These are phyloP conservation scores for Bibio marci DNA, from an alignment of 2,888 invertebrate genomes.

Conservation along the genomic window DNA sequence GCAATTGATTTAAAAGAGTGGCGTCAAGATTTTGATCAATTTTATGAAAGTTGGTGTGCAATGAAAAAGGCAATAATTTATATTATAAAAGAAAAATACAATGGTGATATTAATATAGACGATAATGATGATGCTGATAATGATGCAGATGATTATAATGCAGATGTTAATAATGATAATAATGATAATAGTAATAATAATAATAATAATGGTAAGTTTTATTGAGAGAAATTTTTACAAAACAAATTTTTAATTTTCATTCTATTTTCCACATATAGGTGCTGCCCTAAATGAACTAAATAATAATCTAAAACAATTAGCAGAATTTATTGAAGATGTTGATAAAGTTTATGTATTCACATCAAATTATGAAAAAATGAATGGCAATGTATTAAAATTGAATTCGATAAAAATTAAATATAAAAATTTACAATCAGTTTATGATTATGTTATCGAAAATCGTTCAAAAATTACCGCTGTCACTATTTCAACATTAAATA, in stretches of 20 bases:
- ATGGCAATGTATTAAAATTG: conserved; percentile 20
- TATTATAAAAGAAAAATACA: conserved; percentile 25
- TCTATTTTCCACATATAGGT: too few species aligned
- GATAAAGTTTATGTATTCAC: conserved; percentile 17
- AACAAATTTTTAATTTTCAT: too few species aligned
- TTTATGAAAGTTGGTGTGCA: conserved; percentile 28
- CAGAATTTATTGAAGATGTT: conserved; percentile 17
- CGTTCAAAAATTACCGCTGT: too few species aligned
- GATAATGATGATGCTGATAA: conserved; percentile 19
- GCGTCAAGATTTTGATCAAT: conserved; percentile 26
- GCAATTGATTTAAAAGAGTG: conserved; percentile 21
- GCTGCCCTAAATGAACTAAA: not conserved
- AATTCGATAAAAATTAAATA: conserved; percentile 20
- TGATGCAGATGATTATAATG: not conserved
- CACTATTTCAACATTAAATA: too few species aligned
- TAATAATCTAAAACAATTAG: conserved; percentile 13
- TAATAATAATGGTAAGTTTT: too few species aligned
- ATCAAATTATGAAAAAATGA: conserved; percentile 20
- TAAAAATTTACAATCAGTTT: conserved; percentile 16
- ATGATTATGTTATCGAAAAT: conserved; percentile 15
- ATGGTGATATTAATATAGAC: conserved; percentile 35
- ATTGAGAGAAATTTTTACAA: too few species aligned
- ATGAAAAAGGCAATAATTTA: conserved; percentile 25
- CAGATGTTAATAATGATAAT: too few species aligned
- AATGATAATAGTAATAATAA: too few species aligned